Evolutionary conservation across 2,113 vertebrate species (phyloP).

Genomic region (Percopsis transmontana): DNA sequence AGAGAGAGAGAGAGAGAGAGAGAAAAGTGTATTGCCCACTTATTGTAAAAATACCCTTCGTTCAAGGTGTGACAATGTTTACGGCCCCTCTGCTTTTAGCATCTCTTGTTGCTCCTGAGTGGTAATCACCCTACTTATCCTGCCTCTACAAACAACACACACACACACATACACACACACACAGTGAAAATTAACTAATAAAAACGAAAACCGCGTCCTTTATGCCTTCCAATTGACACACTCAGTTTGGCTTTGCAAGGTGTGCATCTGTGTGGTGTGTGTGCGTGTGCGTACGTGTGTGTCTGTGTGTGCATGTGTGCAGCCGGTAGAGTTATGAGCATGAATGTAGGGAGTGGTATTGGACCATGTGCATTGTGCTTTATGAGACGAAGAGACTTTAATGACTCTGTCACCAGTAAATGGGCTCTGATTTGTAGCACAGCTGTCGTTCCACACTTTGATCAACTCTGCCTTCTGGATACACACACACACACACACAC

Average conservation of each 20-base stretch:
- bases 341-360: constrained; percentile 61
- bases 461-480: constrained; percentile 64
- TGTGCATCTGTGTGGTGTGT: constrained; percentile 1
- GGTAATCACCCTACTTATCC: constrained; percentile 54
- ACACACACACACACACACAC: constrained; percentile 13
- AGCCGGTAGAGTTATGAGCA: constrained; percentile 62
- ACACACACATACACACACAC: constrained; percentile 15
- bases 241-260: constrained; percentile 47
- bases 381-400: constrained; percentile 76
- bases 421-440: constrained; percentile 75
- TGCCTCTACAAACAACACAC: constrained; percentile 29
- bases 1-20: not conserved
- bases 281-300: constrained; percentile 17
- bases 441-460: constrained; percentile 66
- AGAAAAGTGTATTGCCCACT: constrained; percentile 45
- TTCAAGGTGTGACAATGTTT: constrained; percentile 47
- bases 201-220: constrained; percentile 7
- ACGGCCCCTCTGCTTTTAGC: constrained; percentile 59
- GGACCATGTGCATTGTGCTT: constrained; percentile 70
- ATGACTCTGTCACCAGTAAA: constrained; percentile 79
- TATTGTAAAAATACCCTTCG: constrained; percentile 52
- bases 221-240: constrained; percentile 40
- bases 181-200: constrained; percentile 7
- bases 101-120: constrained; percentile 45
- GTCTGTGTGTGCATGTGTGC: constrained; percentile 30